Evolutionary conservation across 2,113 vertebrate species (phyloP).

Genomic region (Clupea harengus): DNA sequence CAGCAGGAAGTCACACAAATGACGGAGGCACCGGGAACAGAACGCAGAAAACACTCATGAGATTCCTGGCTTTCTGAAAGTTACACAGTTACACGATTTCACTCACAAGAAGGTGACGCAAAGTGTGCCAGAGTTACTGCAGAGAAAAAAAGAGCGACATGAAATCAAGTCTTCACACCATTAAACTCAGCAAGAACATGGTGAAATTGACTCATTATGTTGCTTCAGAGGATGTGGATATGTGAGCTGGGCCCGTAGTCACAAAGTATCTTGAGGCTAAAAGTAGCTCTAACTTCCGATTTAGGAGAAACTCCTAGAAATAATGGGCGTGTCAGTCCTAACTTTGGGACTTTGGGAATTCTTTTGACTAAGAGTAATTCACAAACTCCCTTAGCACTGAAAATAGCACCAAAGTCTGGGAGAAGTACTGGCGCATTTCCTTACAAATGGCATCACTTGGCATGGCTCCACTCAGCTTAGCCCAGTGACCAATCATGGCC

Average conservation of each 20-base stretch:
- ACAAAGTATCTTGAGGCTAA: too few species aligned
- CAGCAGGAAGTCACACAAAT: conserved; percentile 39
- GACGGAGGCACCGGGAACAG: conserved; percentile 2
- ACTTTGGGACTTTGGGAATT: too few species aligned
- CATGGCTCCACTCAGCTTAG: too few species aligned
- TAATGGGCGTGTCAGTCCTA: too few species aligned
- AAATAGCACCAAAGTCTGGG: too few species aligned
- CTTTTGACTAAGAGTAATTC: too few species aligned
- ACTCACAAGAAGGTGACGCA: neutral
- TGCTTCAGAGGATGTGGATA: neutral
- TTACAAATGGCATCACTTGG: too few species aligned
- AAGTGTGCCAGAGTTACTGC: neutral
- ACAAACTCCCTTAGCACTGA: too few species aligned
- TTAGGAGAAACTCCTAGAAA: too few species aligned
- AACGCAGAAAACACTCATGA: neutral
- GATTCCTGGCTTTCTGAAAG: neutral
- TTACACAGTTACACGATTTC: neutral
- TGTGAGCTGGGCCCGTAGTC: neutral
- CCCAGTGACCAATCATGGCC: too few species aligned
- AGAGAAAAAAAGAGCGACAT: neutral
- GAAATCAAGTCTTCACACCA: neutral
- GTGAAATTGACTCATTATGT: neutral
- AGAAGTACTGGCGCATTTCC: too few species aligned
- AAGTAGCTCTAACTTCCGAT: too few species aligned
- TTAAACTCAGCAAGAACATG: neutral